Evolutionary conservation across 2,888 invertebrate genomes (phyloP).

Genomic region (Drosophila cognata): DNA sequence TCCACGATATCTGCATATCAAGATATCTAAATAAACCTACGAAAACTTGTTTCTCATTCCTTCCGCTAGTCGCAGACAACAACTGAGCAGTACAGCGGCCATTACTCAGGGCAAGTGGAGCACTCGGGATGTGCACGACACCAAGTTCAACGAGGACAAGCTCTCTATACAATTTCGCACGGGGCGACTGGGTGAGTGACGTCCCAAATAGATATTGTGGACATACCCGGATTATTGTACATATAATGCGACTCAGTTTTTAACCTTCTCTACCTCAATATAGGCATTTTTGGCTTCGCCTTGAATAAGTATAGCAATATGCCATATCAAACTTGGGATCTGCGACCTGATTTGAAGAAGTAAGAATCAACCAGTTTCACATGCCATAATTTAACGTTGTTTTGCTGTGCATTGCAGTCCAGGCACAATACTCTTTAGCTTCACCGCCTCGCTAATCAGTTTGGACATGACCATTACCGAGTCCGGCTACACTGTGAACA

Average conservation of each 20-base stretch:
- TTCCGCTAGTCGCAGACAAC: conserved; percentile 58
- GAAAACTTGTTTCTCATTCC: not conserved
- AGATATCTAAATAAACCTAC: not conserved
- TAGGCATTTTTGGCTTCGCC: conserved; percentile 90
- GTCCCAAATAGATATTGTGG: not conserved
- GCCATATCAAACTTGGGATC: conserved; percentile 94
- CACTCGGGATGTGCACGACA: conserved; percentile 90
- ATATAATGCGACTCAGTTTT: not conserved
- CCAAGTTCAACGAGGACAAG: conserved; percentile 94
- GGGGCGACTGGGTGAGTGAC: conserved; percentile 87
- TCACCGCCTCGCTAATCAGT: conserved; percentile 87
- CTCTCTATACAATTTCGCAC: conserved; percentile 91
- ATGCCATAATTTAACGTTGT: too few relatives aligned
- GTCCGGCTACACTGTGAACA: conserved; percentile 83
- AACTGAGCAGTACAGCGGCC: conserved; percentile 61
- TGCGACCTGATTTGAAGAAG: conserved; percentile 88
- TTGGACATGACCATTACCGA: conserved; percentile 86
- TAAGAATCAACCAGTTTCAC: not conserved
- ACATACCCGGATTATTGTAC: not conserved
- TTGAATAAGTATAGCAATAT: conserved; percentile 91
- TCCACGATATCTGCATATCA: not conserved
- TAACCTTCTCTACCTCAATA: not conserved
- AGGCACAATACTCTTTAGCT: conserved; percentile 85
- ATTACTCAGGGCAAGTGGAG: conserved; percentile 87
- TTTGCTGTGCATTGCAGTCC: conserved; percentile 54